Conservation (phyloP, 1,140 invertebrate genomes). For the Trinorchestia longiramus region DNA sequence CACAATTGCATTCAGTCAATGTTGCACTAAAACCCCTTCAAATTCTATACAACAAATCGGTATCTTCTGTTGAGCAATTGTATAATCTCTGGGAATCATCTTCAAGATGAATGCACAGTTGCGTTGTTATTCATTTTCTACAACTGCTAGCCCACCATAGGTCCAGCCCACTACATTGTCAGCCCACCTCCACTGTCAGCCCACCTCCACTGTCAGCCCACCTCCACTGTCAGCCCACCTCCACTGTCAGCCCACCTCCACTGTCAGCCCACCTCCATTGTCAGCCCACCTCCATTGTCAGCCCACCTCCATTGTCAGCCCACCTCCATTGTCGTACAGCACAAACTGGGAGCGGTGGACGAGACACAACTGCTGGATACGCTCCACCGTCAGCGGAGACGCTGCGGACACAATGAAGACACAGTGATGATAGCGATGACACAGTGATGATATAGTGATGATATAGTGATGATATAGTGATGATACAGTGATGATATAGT, state of each 20-base stretch:
- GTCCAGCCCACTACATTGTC: no score
- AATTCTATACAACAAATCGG: no score
- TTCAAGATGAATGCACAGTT: no score
- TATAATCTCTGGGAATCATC: no score
- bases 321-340: slow-evolving; percentile 13
- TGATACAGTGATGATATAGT: background rate
- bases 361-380: slow-evolving; percentile 58
- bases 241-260: background rate
- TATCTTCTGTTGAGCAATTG: no score
- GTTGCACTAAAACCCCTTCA: no score
- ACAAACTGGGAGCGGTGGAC: slow-evolving; percentile 42
- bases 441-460: background rate
- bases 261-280: no score
- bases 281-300: background rate
- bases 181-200: background rate
- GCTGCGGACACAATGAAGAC: background rate
- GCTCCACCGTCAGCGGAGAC: slow-evolving; percentile 60
- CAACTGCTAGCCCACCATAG: no score
- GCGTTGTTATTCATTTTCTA: no score
- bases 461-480: no score
- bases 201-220: background rate
- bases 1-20: no score
- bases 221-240: background rate
- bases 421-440: background rate
- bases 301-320: background rate